A percentile compares a stretch with the other conserved stretches of the same genome.
Conservation (phyloP, 2,113 vertebrate species). For the Neotoma lepida region DNA sequence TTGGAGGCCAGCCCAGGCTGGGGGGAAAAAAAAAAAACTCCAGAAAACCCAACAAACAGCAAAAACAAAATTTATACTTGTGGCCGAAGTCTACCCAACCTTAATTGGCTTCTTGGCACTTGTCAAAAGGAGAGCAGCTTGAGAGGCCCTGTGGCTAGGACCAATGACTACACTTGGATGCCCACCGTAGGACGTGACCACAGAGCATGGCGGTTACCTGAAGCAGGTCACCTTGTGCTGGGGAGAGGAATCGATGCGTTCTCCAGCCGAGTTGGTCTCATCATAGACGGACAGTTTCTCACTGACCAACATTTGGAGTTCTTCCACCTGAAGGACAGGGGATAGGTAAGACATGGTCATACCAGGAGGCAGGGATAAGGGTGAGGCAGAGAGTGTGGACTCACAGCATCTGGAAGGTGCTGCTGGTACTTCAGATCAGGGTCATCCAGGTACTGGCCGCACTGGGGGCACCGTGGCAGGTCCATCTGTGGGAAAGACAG, state of each 20-base stretch:
- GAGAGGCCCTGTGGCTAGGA: neutral
- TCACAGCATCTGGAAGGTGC: conserved; percentile 88
- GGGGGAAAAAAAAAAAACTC: neutral
- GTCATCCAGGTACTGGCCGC: conserved; percentile 95
- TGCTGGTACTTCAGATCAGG: conserved; percentile 96
- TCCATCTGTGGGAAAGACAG: conserved; percentile 83
- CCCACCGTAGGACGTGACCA: neutral
- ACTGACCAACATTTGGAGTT: conserved; percentile 95
- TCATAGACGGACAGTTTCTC: conserved; percentile 96
- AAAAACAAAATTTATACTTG: no score
- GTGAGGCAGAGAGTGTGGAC: rapidly evolving
- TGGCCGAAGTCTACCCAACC: neutral
- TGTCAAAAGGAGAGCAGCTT: neutral
- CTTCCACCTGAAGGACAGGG: conserved; percentile 89
- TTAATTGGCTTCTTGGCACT: neutral
- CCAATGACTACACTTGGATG: neutral
- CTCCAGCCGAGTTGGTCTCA: conserved; percentile 91
- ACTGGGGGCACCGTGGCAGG: conserved; percentile 92
- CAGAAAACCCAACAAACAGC: neutral
- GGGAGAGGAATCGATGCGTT: conserved; percentile 95
- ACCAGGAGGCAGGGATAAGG: rapidly evolving
- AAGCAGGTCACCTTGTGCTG: conserved; percentile 97
- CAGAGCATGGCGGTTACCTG: conserved; percentile 85
- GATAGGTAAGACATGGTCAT: neutral
- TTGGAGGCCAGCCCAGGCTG: neutral